Conservation (phyloP, 2,888 invertebrate species). For the Torymus tubicola region DNA sequence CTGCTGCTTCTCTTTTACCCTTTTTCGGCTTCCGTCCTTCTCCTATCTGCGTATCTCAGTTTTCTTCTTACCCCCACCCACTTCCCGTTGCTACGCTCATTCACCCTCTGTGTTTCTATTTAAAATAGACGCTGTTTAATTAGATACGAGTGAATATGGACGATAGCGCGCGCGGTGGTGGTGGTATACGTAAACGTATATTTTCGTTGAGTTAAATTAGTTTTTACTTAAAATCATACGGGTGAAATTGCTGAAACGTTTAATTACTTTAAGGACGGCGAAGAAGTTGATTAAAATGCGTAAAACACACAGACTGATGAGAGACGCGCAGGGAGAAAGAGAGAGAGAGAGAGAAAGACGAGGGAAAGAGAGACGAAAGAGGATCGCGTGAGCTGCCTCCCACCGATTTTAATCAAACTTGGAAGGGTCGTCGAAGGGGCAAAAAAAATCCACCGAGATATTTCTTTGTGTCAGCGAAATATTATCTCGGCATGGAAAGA, state of each 20-base stretch:
- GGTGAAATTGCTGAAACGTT: neutral
- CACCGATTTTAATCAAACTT: slow-evolving; percentile 24
- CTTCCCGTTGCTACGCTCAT: neutral
- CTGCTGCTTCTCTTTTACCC: too few species aligned
- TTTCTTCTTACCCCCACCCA: neutral
- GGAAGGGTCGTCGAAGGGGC: neutral
- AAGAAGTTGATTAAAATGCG: slow-evolving; percentile 30
- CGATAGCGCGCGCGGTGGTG: neutral
- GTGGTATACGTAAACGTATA: too few species aligned
- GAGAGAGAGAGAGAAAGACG: too few species aligned
- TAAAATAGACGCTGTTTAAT: slow-evolving; percentile 12
- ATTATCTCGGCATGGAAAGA: too few species aligned
- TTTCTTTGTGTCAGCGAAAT: neutral
- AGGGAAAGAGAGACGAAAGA: neutral
- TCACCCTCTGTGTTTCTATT: slow-evolving; percentile 4
- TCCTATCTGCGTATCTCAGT: neutral
- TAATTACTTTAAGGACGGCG: neutral
- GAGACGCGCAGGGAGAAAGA: neutral
- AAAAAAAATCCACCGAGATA: neutral
- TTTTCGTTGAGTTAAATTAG: slow-evolving; percentile 16
- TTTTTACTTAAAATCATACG: slow-evolving; percentile 15
- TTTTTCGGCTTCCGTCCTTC: neutral
- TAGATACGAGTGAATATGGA: slow-evolving; percentile 12
- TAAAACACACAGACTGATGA: neutral
- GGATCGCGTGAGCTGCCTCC: neutral